Conservation (phyloP, 2,113 vertebrate genomes). For the Okapia johnstoni region DNA sequence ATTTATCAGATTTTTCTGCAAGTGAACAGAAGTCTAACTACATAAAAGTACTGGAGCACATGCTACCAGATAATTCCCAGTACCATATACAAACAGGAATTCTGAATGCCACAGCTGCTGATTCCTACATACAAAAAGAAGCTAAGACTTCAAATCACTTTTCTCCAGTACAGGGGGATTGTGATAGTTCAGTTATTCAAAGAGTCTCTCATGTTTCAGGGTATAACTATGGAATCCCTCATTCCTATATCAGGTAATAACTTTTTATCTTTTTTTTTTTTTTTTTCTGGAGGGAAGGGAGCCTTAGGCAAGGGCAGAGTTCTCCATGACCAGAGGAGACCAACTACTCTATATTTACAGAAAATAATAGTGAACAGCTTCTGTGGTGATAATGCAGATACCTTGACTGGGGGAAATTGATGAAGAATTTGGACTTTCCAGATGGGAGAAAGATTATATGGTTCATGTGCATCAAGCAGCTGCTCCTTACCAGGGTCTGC, state of each 20-base stretch:
- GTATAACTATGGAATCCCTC: conserved; percentile 91
- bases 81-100: conserved; percentile 49
- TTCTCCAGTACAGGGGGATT: conserved; percentile 68
- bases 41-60: conserved; percentile 51
- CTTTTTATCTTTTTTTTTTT: conserved; percentile 33
- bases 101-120: conserved; percentile 22
- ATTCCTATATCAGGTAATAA: conserved; percentile 82
- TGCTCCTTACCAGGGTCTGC: conserved; percentile 22
- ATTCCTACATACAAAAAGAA: conserved; percentile 56
- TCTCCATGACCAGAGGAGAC: not conserved
- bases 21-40: conserved; percentile 59
- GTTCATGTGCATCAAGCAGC: conserved; percentile 57
- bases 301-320: not conserved
- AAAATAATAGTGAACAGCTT: conserved; percentile 18
- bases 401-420: conserved; percentile 30
- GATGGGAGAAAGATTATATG: conserved; percentile 52
- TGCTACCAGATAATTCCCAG: conserved; percentile 64
- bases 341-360: conserved; percentile 4
- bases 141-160: conserved; percentile 54
- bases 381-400: conserved; percentile 14
- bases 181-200: conserved; percentile 79
- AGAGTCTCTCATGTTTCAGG: conserved; percentile 82
- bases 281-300: not conserved
- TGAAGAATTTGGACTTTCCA: conserved; percentile 34
- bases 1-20: conserved; percentile 47